Evolutionary conservation across 1,140 invertebrate genomes (phyloP).

Genomic region (Drosophila lacertosa): DNA sequence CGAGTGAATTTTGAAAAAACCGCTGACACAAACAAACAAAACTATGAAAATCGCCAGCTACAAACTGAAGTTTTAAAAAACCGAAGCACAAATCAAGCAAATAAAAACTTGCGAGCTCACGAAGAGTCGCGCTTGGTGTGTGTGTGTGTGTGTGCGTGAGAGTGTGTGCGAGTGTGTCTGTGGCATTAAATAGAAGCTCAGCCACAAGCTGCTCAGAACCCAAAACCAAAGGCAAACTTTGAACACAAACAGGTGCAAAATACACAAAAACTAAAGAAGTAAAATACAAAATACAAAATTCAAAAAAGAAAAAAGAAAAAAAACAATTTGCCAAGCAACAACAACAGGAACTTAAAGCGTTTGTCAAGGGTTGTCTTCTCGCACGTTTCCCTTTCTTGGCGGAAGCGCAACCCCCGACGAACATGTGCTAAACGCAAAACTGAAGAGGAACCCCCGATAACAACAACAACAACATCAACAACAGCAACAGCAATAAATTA

Average conservation of each 20-base stretch:
- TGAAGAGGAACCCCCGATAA: constrained; percentile 8
- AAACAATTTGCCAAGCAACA: background rate
- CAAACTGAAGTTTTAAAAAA: constrained; percentile 4
- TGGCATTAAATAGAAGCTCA: constrained; percentile 27
- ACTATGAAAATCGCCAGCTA: constrained; percentile 18
- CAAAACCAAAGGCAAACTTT: constrained; percentile 21
- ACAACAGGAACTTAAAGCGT: constrained; percentile 1
- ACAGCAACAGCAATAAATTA: constrained; percentile 2
- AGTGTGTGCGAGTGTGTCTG: constrained; percentile 7
- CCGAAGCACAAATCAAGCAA: background rate
- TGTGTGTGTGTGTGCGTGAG: constrained; percentile 1
- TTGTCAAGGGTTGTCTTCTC: constrained; percentile 55
- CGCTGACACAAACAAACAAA: constrained; percentile 25
- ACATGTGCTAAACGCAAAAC: constrained; percentile 20
- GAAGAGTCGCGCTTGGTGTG: background rate
- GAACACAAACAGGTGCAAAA: constrained; percentile 59
- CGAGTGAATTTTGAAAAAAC: constrained; percentile 28
- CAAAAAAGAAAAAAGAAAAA: constrained; percentile 22
- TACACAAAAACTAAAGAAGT: constrained; percentile 16
- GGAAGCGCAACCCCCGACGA: constrained; percentile 22
- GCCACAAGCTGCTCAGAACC: constrained; percentile 14
- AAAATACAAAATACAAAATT: no score
- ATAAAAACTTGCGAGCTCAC: constrained; percentile 8
- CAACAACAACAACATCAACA: constrained; percentile 5
- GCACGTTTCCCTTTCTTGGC: constrained; percentile 14